Percentiles rank a stretch among this genome's conserved stretches.
Evolutionary conservation across 1,140 invertebrate genomes (phyloP).

Genomic region (Neodiprion virginianus): DNA sequence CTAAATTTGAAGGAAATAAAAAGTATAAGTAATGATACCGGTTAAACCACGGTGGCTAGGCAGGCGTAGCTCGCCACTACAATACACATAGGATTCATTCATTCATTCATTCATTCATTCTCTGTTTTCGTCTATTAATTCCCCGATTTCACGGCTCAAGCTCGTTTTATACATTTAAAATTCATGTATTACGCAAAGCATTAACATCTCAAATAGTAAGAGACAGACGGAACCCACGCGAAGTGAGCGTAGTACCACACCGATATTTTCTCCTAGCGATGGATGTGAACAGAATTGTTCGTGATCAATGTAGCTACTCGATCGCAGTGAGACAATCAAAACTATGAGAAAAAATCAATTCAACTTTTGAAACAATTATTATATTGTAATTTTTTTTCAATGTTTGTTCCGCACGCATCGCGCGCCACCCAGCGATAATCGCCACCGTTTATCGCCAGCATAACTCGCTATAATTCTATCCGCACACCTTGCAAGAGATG

Average conservation of each 20-base stretch:
- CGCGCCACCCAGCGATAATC: not conserved
- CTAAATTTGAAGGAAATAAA: too few species aligned
- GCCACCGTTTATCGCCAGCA: not conserved
- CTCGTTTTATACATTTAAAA: not conserved
- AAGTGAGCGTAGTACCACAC: not conserved
- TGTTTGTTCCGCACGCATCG: not conserved
- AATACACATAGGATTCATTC: too few species aligned
- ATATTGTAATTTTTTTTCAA: not conserved
- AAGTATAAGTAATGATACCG: too few species aligned
- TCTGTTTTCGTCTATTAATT: not conserved
- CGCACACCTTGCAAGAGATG: not conserved
- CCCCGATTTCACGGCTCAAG: not conserved
- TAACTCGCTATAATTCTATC: conserved; percentile 6
- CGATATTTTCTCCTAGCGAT: not conserved
- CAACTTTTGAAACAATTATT: not conserved
- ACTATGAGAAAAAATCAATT: not conserved
- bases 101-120: too few species aligned
- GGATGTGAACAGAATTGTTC: not conserved
- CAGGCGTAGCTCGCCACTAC: too few species aligned
- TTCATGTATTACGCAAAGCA: not conserved
- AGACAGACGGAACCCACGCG: not conserved
- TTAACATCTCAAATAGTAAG: conserved; percentile 1
- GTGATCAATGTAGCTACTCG: not conserved
- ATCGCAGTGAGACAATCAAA: not conserved
- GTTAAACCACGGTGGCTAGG: too few species aligned